Evolutionary conservation across 2,113 vertebrate species (phyloP).

Genomic region (Gobiocypris rarus): DNA sequence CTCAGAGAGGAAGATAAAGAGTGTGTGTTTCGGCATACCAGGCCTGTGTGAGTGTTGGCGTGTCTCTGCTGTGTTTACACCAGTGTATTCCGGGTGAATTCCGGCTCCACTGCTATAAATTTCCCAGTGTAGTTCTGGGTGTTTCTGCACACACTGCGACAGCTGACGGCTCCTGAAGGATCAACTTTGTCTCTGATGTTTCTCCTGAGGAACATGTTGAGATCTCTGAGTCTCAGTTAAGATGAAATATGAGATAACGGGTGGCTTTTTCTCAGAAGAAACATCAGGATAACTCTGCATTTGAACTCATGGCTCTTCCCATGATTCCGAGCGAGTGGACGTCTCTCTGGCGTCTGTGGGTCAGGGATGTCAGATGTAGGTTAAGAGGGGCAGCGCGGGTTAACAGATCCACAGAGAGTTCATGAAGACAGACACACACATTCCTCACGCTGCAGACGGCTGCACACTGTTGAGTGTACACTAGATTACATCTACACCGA

Average conservation of each 20-base stretch:
- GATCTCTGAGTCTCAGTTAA: neutral
- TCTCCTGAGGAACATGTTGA: neutral
- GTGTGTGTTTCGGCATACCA: slow-evolving; percentile 14
- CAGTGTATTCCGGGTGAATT: neutral
- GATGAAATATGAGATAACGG: neutral
- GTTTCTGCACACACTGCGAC: neutral
- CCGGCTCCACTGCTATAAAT: slow-evolving; percentile 22
- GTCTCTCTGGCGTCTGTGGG: slow-evolving; percentile 20
- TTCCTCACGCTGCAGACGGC: neutral
- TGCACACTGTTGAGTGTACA: neutral
- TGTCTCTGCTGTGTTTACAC: slow-evolving; percentile 38
- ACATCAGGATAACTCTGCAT: neutral
- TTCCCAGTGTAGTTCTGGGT: neutral
- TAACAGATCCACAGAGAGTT: slow-evolving; percentile 10
- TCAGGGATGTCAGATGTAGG: slow-evolving; percentile 20
- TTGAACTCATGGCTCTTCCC: no score
- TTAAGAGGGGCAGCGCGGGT: slow-evolving; percentile 24
- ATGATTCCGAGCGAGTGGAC: neutral
- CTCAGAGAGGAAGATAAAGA: neutral
- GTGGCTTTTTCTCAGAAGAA: neutral
- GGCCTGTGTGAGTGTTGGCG: slow-evolving; percentile 1
- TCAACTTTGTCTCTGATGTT: neutral
- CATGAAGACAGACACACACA: slow-evolving; percentile 11
- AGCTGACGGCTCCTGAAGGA: neutral
- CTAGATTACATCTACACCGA: neutral